phyloP scores from a whole-genome alignment of 2,888 invertebrate genomes.

The Onchidella celtica region DNA sequence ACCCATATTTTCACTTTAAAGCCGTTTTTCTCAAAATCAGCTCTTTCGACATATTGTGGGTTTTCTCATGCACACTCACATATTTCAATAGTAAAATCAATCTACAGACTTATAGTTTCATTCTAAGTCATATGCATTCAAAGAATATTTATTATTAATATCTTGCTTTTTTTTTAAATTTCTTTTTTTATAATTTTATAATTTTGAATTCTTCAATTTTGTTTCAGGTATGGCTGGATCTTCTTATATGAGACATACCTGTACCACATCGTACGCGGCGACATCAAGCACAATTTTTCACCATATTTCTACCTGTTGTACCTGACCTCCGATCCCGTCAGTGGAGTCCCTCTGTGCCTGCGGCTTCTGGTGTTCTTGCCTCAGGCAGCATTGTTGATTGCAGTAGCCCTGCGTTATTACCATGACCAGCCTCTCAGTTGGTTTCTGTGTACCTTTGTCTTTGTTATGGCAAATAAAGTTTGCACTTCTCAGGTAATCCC shows the following conservation, averaged over 20 bases:
- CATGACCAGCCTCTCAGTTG: slow-evolving; percentile 90
- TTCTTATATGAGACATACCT: slow-evolving; percentile 95
- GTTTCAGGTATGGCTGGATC: slow-evolving; percentile 88
- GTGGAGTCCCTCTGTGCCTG: slow-evolving; percentile 79
- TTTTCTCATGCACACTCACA: no score
- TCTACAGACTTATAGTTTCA: no score
- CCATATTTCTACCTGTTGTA: slow-evolving; percentile 96
- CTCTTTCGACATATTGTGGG: no score
- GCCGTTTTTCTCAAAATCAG: no score
- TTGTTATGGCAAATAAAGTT: slow-evolving; percentile 97
- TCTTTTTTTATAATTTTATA: not conserved
- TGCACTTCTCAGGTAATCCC: slow-evolving; percentile 90
- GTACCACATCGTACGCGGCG: slow-evolving; percentile 93
- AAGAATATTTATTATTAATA: no score
- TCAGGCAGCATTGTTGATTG: slow-evolving; percentile 83
- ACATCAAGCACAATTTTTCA: slow-evolving; percentile 97
- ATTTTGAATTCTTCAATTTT: not conserved
- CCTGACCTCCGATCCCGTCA: slow-evolving; percentile 80
- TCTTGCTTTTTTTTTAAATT: not conserved
- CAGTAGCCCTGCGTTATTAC: slow-evolving; percentile 72
- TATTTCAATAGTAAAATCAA: no score
- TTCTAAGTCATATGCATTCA: no score
- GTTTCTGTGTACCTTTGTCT: slow-evolving; percentile 90
- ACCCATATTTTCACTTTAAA: no score
- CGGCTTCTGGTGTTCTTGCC: slow-evolving; percentile 86